Evolutionary conservation across 92 coral and sea anemone genomes (phyloP), one percentile per base, ranked within the genome.

Genomic region (Epizoanthus fatuus): DNA sequence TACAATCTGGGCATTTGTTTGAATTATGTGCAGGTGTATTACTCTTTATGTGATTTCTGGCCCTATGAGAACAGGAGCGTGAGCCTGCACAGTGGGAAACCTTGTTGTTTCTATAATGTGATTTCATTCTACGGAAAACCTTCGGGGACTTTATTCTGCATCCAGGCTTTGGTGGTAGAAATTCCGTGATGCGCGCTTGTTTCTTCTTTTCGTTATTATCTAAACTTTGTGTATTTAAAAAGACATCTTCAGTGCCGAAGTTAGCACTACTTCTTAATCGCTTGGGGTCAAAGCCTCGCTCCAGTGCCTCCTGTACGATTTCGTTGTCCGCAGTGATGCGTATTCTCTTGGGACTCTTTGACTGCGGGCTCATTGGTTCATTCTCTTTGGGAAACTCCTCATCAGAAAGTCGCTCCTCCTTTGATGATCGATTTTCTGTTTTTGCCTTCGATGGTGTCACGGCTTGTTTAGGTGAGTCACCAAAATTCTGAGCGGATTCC

Each of bases 361-460:
- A 77, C 32, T 40, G 69, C 12, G 82, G 82, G 25, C 82, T 77
- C 69, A 77, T 77, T 12, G 82, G 82, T 14, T 77, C 82, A 44
- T 77, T 77, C 57, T 77, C 82, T 62, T 77, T 77, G 14, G 82
- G 82, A 15, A 77, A 60, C 65, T 77, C 82, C 47, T 77, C 82
- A 12, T 77, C 82, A 59, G 82, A 77, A 10, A 77, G 82, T 20
- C 37, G 25, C 54, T 60, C 40, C 22, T 76, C 54, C 16, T 60
- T 64, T 7, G 70, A 10, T 14, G 71, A 38, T 77, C 38, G 69
- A 25, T 42, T 20, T 19, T 77, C 82, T 42, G 54, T 15, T 17
- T 62, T 42, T 13, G 58, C 20, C 29, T 42, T 60, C 44, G 82
- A 42, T 2, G 55, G 58, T 58, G 82, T 40, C 65, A 60, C 44